These are phyloP conservation scores for Gyrodactylus salaris DNA, from an alignment of 1,140 invertebrate genomes.

Conservation along the genomic window DNA sequence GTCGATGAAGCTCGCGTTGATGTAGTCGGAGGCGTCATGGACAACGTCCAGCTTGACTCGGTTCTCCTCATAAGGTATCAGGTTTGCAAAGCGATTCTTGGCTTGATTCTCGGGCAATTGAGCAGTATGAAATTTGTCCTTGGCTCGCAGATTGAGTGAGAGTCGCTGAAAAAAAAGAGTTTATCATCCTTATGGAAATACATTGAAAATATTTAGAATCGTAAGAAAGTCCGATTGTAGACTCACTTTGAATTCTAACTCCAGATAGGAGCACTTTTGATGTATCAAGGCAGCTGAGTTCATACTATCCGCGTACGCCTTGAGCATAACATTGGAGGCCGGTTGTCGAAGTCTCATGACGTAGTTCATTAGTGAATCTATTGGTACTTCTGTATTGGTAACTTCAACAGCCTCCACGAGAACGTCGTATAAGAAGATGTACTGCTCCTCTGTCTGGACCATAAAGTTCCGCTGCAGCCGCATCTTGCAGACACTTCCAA, in stretches of 20 bases:
- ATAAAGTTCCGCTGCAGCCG: slow-evolving; percentile 44
- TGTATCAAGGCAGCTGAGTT: neutral
- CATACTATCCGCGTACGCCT: neutral
- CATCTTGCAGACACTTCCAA: slow-evolving; percentile 82
- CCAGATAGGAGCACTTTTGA: neutral
- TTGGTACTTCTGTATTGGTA: slow-evolving; percentile 65
- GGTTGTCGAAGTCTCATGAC: slow-evolving; percentile 61
- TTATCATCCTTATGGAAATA: neutral
- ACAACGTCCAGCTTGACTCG: slow-evolving; percentile 65
- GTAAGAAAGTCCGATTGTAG: too few species aligned
- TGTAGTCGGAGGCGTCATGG: slow-evolving; percentile 28
- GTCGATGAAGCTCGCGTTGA: slow-evolving; percentile 23
- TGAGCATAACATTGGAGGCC: neutral
- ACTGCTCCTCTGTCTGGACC: slow-evolving; percentile 82
- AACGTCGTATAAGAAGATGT: slow-evolving; percentile 84
- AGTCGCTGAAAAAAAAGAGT: too few species aligned
- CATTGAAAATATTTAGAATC: neutral
- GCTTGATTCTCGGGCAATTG: slow-evolving; percentile 82
- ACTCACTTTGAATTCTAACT: neutral
- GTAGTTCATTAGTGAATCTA: slow-evolving; percentile 56
- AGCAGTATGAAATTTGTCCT: slow-evolving; percentile 23
- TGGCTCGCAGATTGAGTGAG: neutral
- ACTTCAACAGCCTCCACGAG: slow-evolving; percentile 66
- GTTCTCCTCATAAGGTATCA: slow-evolving; percentile 61
- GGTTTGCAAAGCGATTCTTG: slow-evolving; percentile 83